Base-by-base conservation (phyloP, 2,797 vertebrate species). In the Acanthurus lineatus region DNA sequence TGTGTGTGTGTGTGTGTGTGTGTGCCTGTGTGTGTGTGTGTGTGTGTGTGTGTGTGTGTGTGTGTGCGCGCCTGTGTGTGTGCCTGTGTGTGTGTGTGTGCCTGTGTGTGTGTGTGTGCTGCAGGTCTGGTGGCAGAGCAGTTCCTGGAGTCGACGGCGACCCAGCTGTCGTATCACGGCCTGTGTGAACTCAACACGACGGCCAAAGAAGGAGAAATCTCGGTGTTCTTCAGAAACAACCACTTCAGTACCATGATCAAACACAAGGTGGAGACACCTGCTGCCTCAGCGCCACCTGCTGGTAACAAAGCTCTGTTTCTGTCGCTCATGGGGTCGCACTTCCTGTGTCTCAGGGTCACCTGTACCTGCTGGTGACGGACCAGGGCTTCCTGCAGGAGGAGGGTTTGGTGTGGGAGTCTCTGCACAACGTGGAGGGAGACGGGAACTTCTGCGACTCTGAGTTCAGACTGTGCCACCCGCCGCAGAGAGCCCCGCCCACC, bases 181-280 rank as follows among this genome's bases (percentile, higher is more conserved):
- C 95, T 99, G 28, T 98, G 97, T 9, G 97, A 99, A 79, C 96
- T 99, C 0, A 97, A 95, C 9, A 85, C 95, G 0, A 85, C 92
- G 0, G 97, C 95, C 15, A 95, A 88, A 25, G 97, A 98, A 69
- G 97, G 93, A 0, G 96, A 99, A 72, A 96, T 98, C 17, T 96
- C 96, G 0, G 97, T 98, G 66, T 99, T 99, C 92, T 99, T 99
- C 94, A 95, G 97, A 17, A 99, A 99, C 95, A 99, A 99, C 93
- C 98, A 99, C 94, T 99, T 98, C 87, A 98, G 97, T 88, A 97
- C 97, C 58, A 96, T 98, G 94, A 97, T 94, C 78, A 98, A 98
- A 89, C 96, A 98, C 95, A 91, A 97, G 97, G 97, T 98, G 62
- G 42, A 32, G 16, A 10, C n/a, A n/a, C n/a, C n/a, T n/a, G n/a